Conservation (phyloP, 1,140 invertebrate species). For the Colletes gigas region DNA sequence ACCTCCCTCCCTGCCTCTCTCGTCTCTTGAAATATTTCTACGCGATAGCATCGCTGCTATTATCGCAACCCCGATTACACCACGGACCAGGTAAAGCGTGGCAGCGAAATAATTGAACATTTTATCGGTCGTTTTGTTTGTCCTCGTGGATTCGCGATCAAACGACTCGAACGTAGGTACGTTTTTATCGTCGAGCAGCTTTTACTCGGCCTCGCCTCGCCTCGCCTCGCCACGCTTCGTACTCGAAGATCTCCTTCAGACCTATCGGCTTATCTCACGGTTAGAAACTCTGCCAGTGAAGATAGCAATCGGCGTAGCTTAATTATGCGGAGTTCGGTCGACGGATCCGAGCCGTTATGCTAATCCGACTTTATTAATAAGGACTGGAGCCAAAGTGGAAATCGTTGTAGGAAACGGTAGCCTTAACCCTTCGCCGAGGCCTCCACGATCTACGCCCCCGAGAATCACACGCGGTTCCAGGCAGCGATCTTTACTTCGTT, state of each 20-base stretch:
- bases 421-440: constrained; percentile 71
- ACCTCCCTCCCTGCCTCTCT: not conserved
- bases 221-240: not conserved
- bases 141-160: not conserved
- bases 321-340: constrained; percentile 67
- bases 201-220: no score
- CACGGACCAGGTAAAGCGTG: not conserved
- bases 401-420: constrained; percentile 68
- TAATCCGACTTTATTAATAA: constrained; percentile 77
- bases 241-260: constrained; percentile 4
- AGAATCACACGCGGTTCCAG: constrained; percentile 7
- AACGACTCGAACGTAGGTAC: no score
- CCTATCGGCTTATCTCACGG: constrained; percentile 54
- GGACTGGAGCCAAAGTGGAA: constrained; percentile 69
- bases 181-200: no score
- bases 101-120: constrained; percentile 29
- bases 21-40: constrained; percentile 42
- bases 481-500: constrained; percentile 48
- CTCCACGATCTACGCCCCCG: constrained; percentile 52
- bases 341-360: constrained; percentile 70
- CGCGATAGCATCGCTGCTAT: constrained; percentile 40
- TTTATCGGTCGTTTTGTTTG: not conserved
- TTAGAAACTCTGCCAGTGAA: constrained; percentile 45
- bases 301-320: constrained; percentile 65
- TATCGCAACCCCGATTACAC: constrained; percentile 37